These are phyloP conservation scores for Cyprinodon brontotheroides DNA, from an alignment of 2,113 vertebrate genomes.

Conservation along the genomic window DNA sequence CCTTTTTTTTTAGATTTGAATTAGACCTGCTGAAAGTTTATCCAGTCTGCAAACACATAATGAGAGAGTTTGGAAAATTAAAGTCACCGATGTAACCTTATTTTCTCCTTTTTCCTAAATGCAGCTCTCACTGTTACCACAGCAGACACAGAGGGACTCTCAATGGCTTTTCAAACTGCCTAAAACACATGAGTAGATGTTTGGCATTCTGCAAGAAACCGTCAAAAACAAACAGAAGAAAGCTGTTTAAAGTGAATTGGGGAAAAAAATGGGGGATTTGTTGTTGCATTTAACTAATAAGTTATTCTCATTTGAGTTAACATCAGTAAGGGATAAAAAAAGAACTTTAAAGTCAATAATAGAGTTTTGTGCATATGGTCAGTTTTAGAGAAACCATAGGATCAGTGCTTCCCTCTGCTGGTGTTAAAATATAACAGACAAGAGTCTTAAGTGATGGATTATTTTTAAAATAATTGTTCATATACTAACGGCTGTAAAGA, in stretches of 20 bases:
- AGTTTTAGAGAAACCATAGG: neutral
- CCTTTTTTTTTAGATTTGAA: neutral
- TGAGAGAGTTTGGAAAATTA: neutral
- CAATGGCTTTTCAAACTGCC: slow-evolving; percentile 20
- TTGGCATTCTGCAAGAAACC: slow-evolving; percentile 2
- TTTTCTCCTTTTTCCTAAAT: neutral
- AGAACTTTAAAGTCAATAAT: neutral
- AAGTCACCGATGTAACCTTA: neutral
- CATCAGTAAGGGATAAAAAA: neutral
- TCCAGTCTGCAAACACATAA: neutral
- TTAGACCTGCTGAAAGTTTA: neutral
- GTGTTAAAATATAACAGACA: slow-evolving; percentile 3
- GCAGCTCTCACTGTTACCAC: slow-evolving; percentile 32
- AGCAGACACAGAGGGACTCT: slow-evolving; percentile 51
- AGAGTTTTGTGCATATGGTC: neutral
- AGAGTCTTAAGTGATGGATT: neutral
- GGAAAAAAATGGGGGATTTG: neutral
- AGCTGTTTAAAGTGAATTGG: neutral
- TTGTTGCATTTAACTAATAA: neutral
- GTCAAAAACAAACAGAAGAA: neutral
- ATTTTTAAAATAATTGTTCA: neutral
- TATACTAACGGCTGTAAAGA: no score
- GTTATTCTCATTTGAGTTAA: neutral
- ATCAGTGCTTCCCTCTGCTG: slow-evolving; percentile 64
- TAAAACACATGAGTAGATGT: slow-evolving; percentile 17